phyloP scores from a whole-genome alignment of 1,140 invertebrate species.

The Euglossa dilemma region DNA sequence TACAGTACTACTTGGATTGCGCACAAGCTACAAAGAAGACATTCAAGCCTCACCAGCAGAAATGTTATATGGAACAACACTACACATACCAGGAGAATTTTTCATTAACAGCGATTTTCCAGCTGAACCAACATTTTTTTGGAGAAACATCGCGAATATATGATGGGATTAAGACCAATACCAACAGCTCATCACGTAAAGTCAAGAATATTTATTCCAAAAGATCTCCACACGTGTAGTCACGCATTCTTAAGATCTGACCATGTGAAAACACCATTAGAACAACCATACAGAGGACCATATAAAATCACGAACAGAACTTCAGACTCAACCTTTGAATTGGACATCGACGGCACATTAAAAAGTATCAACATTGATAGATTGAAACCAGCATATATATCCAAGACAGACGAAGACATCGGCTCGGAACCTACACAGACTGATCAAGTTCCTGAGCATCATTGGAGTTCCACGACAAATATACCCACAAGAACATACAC shows the following conservation, averaged over 20 bases:
- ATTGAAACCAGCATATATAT: too few relatives aligned
- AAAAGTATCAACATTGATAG: too few relatives aligned
- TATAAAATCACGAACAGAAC: background rate
- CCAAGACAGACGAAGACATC: too few relatives aligned
- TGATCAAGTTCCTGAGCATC: too few relatives aligned
- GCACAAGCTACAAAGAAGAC: background rate
- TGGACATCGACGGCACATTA: too few relatives aligned
- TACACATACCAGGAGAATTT: constrained; percentile 1
- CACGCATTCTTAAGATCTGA: background rate
- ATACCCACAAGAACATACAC: too few relatives aligned
- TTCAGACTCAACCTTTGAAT: too few relatives aligned
- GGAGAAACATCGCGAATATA: background rate
- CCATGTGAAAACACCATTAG: background rate
- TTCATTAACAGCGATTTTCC: background rate
- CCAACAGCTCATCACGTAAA: background rate
- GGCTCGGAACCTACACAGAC: too few relatives aligned
- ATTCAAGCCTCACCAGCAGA: constrained; percentile 7
- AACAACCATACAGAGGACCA: constrained; percentile 1
- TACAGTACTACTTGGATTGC: background rate
- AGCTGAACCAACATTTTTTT: background rate
- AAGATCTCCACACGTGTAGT: background rate
- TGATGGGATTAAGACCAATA: background rate
- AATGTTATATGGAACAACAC: background rate
- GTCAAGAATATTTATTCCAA: background rate
- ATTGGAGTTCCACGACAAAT: too few relatives aligned